phyloP scores from a whole-genome alignment of 1,140 invertebrate genomes.

The Lordiphosa mommai region DNA sequence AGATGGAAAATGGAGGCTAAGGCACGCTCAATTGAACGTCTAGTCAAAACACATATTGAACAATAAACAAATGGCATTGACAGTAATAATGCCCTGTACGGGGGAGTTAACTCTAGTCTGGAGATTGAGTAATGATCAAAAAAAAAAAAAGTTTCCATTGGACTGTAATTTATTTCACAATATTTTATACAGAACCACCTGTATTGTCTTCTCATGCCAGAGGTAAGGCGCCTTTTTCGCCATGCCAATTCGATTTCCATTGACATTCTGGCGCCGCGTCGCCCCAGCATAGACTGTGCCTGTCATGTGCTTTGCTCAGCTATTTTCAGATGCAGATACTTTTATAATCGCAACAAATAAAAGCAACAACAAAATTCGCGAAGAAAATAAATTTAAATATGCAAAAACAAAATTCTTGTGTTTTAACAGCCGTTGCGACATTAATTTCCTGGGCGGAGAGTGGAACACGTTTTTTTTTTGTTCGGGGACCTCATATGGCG shows the following conservation, averaged over 20 bases:
- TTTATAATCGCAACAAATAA: slow-evolving; percentile 41
- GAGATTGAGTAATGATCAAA: no score
- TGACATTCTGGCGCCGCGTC: no score
- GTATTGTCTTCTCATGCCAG: neutral
- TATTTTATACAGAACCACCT: no score
- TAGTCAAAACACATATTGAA: slow-evolving; percentile 22
- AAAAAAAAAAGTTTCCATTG: no score
- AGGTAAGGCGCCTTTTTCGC: no score
- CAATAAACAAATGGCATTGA: slow-evolving; percentile 16
- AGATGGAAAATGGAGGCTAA: no score
- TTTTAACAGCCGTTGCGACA: slow-evolving; percentile 1
- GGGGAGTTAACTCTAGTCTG: no score
- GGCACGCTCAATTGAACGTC: slow-evolving; percentile 29
- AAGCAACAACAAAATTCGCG: slow-evolving; percentile 14
- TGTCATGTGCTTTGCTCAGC: slow-evolving; percentile 42
- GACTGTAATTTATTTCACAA: no score
- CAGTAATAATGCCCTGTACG: no score
- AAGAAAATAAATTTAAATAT: slow-evolving; percentile 28
- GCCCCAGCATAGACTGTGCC: neutral
- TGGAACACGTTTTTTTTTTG: neutral
- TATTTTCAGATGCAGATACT: slow-evolving; percentile 62
- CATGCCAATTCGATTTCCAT: no score
- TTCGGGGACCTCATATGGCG: slow-evolving; percentile 17
- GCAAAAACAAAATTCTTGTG: slow-evolving; percentile 1
- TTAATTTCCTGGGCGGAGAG: neutral